Percentiles rank a stretch among this genome's conserved stretches.
phyloP scores from a whole-genome alignment of 2,888 invertebrate genomes.

The Heliconius aoede region DNA sequence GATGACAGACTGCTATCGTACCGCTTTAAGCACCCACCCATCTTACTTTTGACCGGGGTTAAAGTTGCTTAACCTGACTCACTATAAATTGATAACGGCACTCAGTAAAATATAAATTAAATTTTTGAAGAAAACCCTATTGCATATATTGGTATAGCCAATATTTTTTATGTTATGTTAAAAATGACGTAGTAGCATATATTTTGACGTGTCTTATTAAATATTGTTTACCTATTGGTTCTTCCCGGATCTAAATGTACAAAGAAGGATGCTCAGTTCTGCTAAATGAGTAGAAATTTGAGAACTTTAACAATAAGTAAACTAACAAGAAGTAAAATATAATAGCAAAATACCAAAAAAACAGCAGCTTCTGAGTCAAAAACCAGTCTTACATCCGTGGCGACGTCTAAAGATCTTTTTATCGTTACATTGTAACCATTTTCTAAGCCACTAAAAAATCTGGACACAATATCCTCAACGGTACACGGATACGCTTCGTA shows the following conservation, averaged over 20 bases:
- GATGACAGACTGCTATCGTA: not conserved
- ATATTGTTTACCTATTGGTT: not conserved
- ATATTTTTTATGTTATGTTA: not conserved
- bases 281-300: not conserved
- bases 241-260: not conserved
- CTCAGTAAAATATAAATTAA: not conserved
- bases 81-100: not conserved
- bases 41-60: not conserved
- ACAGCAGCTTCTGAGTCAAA: slow-evolving; percentile 40
- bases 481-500: slow-evolving; percentile 31
- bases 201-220: not conserved
- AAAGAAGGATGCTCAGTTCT: not conserved
- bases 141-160: not conserved
- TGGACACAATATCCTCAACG: slow-evolving; percentile 13
- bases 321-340: not conserved
- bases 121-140: not conserved
- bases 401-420: slow-evolving; percentile 20
- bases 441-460: slow-evolving; percentile 24
- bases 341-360: slow-evolving; percentile 26
- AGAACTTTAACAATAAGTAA: not conserved
- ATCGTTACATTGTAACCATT: slow-evolving; percentile 41
- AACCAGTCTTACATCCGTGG: slow-evolving; percentile 28
- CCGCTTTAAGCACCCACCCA: not conserved
- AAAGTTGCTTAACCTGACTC: not conserved
- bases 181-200: not conserved